These are phyloP conservation scores for Acanthococcus lagerstroemiae DNA, from an alignment of 2,888 invertebrate species.

Conservation along the genomic window DNA sequence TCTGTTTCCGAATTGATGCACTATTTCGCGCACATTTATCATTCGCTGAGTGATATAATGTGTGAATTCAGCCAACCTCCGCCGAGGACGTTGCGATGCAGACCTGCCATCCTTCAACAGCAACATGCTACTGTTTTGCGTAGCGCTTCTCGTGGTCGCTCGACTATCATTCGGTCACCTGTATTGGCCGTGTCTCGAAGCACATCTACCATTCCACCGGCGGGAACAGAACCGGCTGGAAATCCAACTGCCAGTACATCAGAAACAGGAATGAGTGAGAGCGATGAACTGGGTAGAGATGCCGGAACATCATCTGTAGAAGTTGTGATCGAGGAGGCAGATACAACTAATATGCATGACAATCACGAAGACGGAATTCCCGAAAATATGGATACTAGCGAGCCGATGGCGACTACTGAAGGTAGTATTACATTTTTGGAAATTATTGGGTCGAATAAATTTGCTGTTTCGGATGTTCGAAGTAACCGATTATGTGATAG, in stretches of 20 bases:
- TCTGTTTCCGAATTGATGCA: slow-evolving; percentile 72
- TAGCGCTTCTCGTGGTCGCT: background rate
- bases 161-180: slow-evolving; percentile 17
- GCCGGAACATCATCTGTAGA: slow-evolving; percentile 21
- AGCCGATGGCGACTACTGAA: slow-evolving; percentile 1
- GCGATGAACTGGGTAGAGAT: background rate
- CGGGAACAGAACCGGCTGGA: background rate
- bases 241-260: background rate
- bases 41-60: slow-evolving; percentile 77
- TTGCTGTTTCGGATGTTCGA: too few species aligned
- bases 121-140: slow-evolving; percentile 38
- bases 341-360: slow-evolving; percentile 21
- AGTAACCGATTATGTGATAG: background rate
- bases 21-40: slow-evolving; percentile 76
- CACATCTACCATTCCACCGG: background rate
- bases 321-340: slow-evolving; percentile 23
- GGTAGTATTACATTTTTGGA: background rate
- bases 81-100: slow-evolving; percentile 59
- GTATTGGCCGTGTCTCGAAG: slow-evolving; percentile 18
- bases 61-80: slow-evolving; percentile 57
- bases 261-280: background rate
- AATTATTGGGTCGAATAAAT: too few species aligned
- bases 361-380: slow-evolving; percentile 7
- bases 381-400: slow-evolving; percentile 21
- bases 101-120: slow-evolving; percentile 60